These are phyloP conservation scores for Rotaria magnacalcarata DNA, from an alignment of 2,888 invertebrate species.

Conservation along the genomic window DNA sequence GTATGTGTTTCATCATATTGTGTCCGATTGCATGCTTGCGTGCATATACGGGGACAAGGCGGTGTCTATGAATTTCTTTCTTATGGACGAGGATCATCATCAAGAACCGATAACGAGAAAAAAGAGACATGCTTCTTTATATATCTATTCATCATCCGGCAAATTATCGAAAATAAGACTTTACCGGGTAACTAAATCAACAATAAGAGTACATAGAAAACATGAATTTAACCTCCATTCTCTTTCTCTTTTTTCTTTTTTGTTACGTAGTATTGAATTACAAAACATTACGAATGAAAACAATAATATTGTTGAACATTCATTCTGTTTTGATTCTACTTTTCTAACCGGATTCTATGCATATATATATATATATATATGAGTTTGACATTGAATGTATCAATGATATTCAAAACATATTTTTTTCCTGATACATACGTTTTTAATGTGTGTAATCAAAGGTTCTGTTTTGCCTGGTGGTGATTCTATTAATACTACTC, in stretches of 20 bases:
- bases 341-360: not conserved
- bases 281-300: constrained; percentile 10
- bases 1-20: not conserved
- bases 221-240: not conserved
- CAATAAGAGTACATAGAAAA: not conserved
- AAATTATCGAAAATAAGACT: not conserved
- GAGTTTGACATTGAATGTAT: not conserved
- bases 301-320: not conserved
- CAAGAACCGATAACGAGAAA: not conserved
- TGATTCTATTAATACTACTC: not conserved
- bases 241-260: not conserved
- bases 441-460: not conserved
- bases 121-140: not conserved
- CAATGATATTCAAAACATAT: not conserved
- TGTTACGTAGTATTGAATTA: not conserved
- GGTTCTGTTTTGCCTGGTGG: no score
- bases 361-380: not conserved
- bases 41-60: not conserved
- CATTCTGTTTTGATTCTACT: not conserved
- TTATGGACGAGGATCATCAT: not conserved
- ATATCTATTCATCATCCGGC: not conserved
- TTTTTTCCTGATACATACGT: not conserved
- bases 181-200: not conserved
- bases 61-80: not conserved
- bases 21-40: constrained; percentile 28